Base-by-base conservation (phyloP, 2,797 vertebrate species). In the Alauda arvensis region DNA sequence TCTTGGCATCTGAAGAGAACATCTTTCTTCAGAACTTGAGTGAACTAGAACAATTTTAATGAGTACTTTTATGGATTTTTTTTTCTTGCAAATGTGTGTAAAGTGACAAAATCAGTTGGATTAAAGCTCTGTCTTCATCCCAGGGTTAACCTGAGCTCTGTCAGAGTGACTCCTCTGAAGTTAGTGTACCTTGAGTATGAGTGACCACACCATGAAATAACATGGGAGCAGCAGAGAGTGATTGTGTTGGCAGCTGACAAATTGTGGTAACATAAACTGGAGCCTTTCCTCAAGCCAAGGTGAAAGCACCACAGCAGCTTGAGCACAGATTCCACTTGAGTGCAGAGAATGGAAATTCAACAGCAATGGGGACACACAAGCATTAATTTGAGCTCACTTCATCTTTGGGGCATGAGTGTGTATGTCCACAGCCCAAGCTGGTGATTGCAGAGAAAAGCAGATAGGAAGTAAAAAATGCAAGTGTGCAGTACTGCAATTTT, bases 131-230 rank as follows among this genome's bases (percentile, higher is more conserved):
- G 42, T 51, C 83, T 76, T 83, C 20, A 4, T 23, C 6, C 26
- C 25, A 53, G 60, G 43, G 60, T 81, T 70, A 81, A 63, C 26
- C 9, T 33, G 49, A 85, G 76, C 79, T 55, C 55, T 59, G 49
- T 48, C 72, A 48, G 25, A 59, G 18, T 5, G 62, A 19, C 75
- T 81, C 60, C 69, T 59, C 59, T 59, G 71, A 56, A 52, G 18
- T 53, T 29, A 16, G 42, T 46, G 14, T 40, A 55, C 83, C 69
- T 51, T 10, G 62, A 43, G 23, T 6, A 11, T 31, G 70, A 91
- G 85, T 24, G 80, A 76, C 92, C 91, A 92, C 93, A 94, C 93
- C 92, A 89, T 89, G 91, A 89, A 81, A 93, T 83, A 95, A 94
- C 87, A 94, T 16, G 57, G 77, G 74, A 94, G 80, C 67, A 91